Conservation (phyloP, 1,140 invertebrate species). For the Colletes gigas region DNA sequence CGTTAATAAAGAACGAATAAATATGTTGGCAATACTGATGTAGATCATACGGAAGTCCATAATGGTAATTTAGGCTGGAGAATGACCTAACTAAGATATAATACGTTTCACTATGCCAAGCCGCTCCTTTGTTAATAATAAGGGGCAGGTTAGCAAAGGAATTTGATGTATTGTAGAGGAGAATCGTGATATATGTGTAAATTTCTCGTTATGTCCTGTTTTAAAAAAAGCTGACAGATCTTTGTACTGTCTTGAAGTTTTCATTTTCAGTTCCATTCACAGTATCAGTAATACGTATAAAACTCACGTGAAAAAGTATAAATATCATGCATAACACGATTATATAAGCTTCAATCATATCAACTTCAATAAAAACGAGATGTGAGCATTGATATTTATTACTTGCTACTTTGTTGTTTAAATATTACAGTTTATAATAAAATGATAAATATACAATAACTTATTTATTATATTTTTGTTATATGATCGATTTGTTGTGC, state of each 20-base stretch:
- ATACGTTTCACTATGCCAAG: conserved; percentile 55
- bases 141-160: conserved; percentile 37
- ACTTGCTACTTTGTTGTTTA: conserved; percentile 16
- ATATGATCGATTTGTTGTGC: conserved; percentile 11
- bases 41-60: conserved; percentile 54
- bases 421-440: conserved; percentile 49
- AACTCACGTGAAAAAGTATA: background rate
- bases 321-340: conserved; percentile 2
- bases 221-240: conserved; percentile 4
- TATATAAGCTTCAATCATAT: background rate
- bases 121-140: conserved; percentile 39
- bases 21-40: conserved; percentile 72
- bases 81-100: conserved; percentile 43
- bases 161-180: conserved; percentile 58
- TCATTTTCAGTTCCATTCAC: conserved; percentile 3
- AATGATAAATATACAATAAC: conserved; percentile 24
- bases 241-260: conserved; percentile 12
- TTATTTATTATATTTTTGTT: conserved; percentile 40
- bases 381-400: conserved; percentile 32
- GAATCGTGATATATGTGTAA: conserved; percentile 57
- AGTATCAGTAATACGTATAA: background rate
- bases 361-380: background rate
- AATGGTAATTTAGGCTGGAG: conserved; percentile 62
- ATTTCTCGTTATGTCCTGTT: conserved; percentile 56
- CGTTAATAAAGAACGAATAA: conserved; percentile 50